Base-by-base conservation (phyloP, 2,888 invertebrate species). In the Clanis bilineata region DNA sequence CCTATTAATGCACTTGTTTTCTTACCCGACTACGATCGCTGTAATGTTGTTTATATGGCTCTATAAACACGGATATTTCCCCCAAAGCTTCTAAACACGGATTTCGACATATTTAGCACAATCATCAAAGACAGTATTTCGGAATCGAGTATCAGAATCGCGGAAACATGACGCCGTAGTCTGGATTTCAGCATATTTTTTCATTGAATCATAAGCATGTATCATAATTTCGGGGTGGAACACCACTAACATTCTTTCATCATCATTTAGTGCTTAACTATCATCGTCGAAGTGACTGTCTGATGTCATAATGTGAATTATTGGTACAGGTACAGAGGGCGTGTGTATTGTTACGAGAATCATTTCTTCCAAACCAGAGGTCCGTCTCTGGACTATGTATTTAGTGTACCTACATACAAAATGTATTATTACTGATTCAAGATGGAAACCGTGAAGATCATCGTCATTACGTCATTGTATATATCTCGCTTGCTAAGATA, bases 251-350 rank as follows among this genome's bases (percentile, higher is more conserved):
- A 18, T 15, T 15, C 18, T 32, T 32, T 32, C 51, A 51, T 51
- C 21, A 1, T 23, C 32, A 51, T 51, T 10, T 25, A 9, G 41
- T 56, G 23, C 28, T 39, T 57, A 57, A 57, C 15, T 21, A 15
- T 57, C 39, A 57, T 32, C 36, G 10, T 10, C 28, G 21, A 44
- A 57, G 15, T 57, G 21, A 38, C 23, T 32, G 12, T 39, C 32
- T 51, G 56, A 60, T 47, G 21, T 54, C 55, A 55, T 73, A 76
- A 76, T 67, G 64, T 64, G 23, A 44, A 68, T 90, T 90, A 73
- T 91, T 91, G 85, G 85, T 86, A 82, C 92, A 92, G 92, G 92
- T 92, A 92, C 91, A 91, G 90, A 80, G 91, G 90, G 80, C 91
- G 92, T 74, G 90, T 88, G 62, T 92, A 92, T 91, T 84, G 85